phyloP scores from a whole-genome alignment of 1,140 invertebrate species.

The Thrips palmi region DNA sequence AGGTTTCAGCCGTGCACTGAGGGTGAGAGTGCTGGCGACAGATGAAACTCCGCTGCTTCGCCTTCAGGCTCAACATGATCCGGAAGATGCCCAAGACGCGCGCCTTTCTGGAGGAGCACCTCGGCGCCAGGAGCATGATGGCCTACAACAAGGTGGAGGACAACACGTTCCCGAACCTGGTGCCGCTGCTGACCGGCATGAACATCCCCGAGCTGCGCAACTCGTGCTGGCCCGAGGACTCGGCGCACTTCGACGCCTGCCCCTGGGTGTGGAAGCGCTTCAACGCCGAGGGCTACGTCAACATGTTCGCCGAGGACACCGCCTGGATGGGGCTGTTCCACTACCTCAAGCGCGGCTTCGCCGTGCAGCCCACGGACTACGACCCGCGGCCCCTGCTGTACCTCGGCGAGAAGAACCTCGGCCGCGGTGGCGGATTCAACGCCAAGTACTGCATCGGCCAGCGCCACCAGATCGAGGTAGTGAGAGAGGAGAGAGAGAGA shows the following conservation, averaged over 20 bases:
- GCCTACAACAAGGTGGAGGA: slow-evolving; percentile 70
- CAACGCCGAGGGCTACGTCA: slow-evolving; percentile 28
- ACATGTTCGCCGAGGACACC: slow-evolving; percentile 34
- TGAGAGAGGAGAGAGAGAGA: no score
- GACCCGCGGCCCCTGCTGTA: slow-evolving; percentile 41
- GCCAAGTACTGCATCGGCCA: slow-evolving; percentile 30
- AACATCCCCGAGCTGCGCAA: slow-evolving; percentile 19
- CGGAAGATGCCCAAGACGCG: slow-evolving; percentile 60
- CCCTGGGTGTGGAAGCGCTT: slow-evolving; percentile 36
- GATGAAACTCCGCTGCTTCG: no score
- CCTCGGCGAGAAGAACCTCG: slow-evolving; percentile 24
- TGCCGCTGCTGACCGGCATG: slow-evolving; percentile 53
- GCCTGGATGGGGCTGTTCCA: slow-evolving; percentile 34
- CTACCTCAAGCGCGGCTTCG: slow-evolving; percentile 33
- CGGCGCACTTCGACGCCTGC: slow-evolving; percentile 34
- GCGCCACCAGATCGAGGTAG: slow-evolving; percentile 23
- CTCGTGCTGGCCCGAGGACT: slow-evolving; percentile 16
- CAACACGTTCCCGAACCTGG: slow-evolving; percentile 65
- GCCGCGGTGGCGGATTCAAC: slow-evolving; percentile 33
- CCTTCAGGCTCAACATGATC: no score
- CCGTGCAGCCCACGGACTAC: slow-evolving; percentile 33
- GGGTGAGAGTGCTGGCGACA: no score
- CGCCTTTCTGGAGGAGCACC: slow-evolving; percentile 35
- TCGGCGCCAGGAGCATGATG: no score
- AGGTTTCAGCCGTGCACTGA: no score